These are phyloP conservation scores for Macaria liturata DNA, from an alignment of 2,888 invertebrate genomes.

Conservation along the genomic window DNA sequence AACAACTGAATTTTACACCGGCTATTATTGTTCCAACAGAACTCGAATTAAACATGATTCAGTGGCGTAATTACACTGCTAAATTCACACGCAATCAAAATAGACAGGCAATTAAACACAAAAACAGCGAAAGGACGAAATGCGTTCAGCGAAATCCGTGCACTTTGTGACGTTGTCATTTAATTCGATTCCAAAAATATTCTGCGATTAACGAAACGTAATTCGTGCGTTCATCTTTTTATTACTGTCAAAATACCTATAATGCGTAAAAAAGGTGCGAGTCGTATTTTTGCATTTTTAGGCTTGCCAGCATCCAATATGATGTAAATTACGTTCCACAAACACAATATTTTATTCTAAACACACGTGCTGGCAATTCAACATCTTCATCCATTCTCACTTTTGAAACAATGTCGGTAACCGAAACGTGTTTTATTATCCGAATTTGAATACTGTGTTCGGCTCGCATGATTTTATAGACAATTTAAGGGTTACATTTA, in stretches of 20 bases:
- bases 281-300: too few relatives aligned
- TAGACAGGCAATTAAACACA: constrained; percentile 1
- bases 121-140: constrained; percentile 2
- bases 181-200: background rate
- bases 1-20: constrained; percentile 17
- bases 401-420: constrained; percentile 43
- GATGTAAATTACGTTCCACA: constrained; percentile 13
- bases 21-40: constrained; percentile 17
- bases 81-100: constrained; percentile 14
- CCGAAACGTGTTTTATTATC: constrained; percentile 52
- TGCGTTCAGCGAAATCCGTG: background rate
- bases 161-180: background rate
- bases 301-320: constrained; percentile 13
- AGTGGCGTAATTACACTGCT: constrained; percentile 12
- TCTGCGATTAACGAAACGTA: too few relatives aligned
- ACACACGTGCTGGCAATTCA: constrained; percentile 28
- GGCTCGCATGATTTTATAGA: constrained; percentile 67
- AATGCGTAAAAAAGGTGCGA: too few relatives aligned
- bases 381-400: constrained; percentile 37
- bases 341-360: constrained; percentile 30
- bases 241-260: too few relatives aligned
- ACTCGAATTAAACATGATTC: constrained; percentile 15
- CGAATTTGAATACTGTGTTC: constrained; percentile 54
- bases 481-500: constrained; percentile 70
- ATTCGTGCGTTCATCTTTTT: too few relatives aligned